These are phyloP conservation scores for Chrysomallon squamiferum DNA, from an alignment of 1,140 invertebrate genomes.

Conservation along the genomic window DNA sequence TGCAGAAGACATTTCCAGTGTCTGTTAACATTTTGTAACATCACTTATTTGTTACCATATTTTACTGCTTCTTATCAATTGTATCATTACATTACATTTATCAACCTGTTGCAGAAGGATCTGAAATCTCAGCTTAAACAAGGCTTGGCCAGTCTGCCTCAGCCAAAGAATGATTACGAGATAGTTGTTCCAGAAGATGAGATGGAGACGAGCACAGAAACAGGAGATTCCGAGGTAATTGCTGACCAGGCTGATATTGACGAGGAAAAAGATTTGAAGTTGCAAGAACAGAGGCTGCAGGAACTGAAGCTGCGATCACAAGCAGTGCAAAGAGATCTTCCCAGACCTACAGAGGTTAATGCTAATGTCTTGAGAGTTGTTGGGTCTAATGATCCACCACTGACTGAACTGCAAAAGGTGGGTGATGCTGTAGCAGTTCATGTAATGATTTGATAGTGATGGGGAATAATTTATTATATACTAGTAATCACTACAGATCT, in stretches of 20 bases:
- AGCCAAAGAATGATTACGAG: constrained; percentile 97
- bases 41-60: too few relatives aligned
- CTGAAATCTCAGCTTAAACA: constrained; percentile 73
- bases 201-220: constrained; percentile 62
- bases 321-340: constrained; percentile 87
- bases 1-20: too few relatives aligned
- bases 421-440: background rate
- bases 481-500: too few relatives aligned
- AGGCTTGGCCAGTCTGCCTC: constrained; percentile 81
- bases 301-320: constrained; percentile 83
- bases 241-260: constrained; percentile 86
- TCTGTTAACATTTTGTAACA: too few relatives aligned
- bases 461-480: too few relatives aligned
- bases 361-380: constrained; percentile 78
- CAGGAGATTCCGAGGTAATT: constrained; percentile 36
- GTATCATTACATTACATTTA: too few relatives aligned
- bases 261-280: constrained; percentile 67
- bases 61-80: too few relatives aligned
- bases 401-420: constrained; percentile 86
- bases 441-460: too few relatives aligned
- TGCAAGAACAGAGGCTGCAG: constrained; percentile 70
- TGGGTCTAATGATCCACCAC: constrained; percentile 71
- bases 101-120: constrained; percentile 43
- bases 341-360: constrained; percentile 86
- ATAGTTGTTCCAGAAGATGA: constrained; percentile 94